Conservation (phyloP, 2,888 invertebrate genomes). For the Epinotia nisella region DNA sequence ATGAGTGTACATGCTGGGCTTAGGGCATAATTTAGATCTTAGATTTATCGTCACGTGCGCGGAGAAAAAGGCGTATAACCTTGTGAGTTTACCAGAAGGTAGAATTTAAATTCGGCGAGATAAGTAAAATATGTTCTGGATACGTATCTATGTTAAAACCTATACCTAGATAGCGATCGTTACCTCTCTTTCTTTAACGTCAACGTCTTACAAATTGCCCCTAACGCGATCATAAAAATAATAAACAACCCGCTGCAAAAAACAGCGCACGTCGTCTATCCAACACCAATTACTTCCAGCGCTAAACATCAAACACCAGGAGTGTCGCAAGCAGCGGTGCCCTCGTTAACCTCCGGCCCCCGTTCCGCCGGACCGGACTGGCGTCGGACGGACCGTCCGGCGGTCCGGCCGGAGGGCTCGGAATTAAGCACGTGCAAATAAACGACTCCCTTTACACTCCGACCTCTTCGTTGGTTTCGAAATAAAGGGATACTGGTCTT, state of each 20-base stretch:
- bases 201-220: neutral
- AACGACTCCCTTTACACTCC: constrained; percentile 46
- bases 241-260: constrained; percentile 19
- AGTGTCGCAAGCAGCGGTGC: constrained; percentile 38
- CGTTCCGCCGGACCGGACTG: neutral
- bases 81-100: neutral
- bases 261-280: constrained; percentile 20
- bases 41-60: no score
- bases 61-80: neutral
- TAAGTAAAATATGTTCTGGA: neutral
- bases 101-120: neutral
- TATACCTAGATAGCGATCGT: neutral
- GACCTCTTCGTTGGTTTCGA: constrained; percentile 37
- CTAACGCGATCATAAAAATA: constrained; percentile 8
- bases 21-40: no score
- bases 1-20: no score
- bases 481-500: constrained; percentile 39
- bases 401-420: constrained; percentile 30
- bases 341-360: constrained; percentile 55
- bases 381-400: constrained; percentile 20
- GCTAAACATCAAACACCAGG: constrained; percentile 41
- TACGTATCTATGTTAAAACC: neutral
- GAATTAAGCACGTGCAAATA: constrained; percentile 63
- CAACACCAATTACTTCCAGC: constrained; percentile 40
- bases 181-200: neutral